Conservation (phyloP, 2,888 invertebrate genomes). For the Lepidocyrtoides sp. region DNA sequence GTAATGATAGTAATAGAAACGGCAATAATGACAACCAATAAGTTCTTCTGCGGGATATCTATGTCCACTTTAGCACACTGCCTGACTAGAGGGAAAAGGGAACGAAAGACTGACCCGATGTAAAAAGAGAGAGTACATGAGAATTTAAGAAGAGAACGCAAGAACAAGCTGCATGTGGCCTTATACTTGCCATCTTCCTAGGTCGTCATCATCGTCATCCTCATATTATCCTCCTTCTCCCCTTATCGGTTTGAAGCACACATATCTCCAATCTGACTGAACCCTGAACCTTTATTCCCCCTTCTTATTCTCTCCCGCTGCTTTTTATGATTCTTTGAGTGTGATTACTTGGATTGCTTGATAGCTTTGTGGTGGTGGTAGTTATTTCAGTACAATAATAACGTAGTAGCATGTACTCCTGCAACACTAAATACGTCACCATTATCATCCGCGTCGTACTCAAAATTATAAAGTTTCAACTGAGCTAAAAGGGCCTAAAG, state of each 20-base stretch:
- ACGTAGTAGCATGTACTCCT: background rate
- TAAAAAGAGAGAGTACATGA: too few relatives aligned
- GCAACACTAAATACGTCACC: background rate
- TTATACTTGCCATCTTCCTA: background rate
- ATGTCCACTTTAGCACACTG: slow-evolving; percentile 6
- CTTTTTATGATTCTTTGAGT: slow-evolving; percentile 37
- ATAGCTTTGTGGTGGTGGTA: background rate
- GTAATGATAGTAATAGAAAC: slow-evolving; percentile 57
- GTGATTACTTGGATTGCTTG: slow-evolving; percentile 14
- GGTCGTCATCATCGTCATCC: background rate
- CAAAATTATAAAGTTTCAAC: too few relatives aligned
- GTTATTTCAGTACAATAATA: background rate
- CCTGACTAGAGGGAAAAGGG: too few relatives aligned
- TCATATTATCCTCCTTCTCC: too few relatives aligned
- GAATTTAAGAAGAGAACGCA: background rate
- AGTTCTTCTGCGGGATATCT: slow-evolving; percentile 46
- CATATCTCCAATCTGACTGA: slow-evolving; percentile 10
- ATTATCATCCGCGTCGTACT: too few relatives aligned
- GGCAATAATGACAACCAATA: slow-evolving; percentile 56
- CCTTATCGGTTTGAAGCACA: too few relatives aligned
- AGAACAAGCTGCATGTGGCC: slow-evolving; percentile 39
- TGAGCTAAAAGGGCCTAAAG: too few relatives aligned
- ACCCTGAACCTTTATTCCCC: too few relatives aligned
- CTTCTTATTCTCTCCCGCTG: slow-evolving; percentile 22
- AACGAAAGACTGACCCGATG: too few relatives aligned